A percentile compares a stretch with the other conserved stretches of the same genome.
These are phyloP conservation scores for Ommatoiulus sabulosus DNA, from an alignment of 2,888 invertebrate genomes.

Conservation along the genomic window DNA sequence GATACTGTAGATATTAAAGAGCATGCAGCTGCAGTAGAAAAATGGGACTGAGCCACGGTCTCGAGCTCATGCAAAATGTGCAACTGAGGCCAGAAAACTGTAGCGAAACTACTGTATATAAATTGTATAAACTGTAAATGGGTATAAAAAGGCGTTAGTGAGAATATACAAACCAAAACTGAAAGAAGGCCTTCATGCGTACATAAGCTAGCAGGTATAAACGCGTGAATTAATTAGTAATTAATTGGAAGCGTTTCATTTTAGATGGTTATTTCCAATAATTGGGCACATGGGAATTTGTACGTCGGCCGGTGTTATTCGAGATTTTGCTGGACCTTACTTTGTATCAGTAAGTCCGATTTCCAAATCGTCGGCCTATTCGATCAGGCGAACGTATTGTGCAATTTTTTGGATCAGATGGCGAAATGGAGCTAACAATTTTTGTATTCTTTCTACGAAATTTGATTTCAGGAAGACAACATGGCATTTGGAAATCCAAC, in stretches of 20 bases:
- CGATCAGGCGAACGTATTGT: too few species aligned
- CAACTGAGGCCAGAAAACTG: too few species aligned
- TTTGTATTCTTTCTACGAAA: background rate
- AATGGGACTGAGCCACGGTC: too few species aligned
- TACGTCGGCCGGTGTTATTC: constrained; percentile 85
- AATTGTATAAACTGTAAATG: too few species aligned
- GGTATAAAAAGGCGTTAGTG: background rate
- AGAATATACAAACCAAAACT: background rate
- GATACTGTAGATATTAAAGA: too few species aligned
- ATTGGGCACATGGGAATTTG: constrained; percentile 99
- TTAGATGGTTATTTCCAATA: constrained; percentile 93
- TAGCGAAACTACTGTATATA: too few species aligned
- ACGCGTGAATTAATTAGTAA: too few species aligned
- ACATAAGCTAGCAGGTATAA: too few species aligned
- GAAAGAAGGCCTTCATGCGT: too few species aligned
- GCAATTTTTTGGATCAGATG: background rate
- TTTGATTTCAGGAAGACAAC: constrained; percentile 75
- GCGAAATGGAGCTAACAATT: too few species aligned
- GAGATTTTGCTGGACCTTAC: constrained; percentile 98
- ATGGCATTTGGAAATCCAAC: constrained; percentile 93
- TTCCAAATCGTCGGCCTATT: background rate
- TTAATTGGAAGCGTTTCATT: constrained; percentile 62
- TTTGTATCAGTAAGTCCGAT: constrained; percentile 78
- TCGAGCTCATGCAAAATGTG: too few species aligned
- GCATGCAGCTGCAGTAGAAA: too few species aligned